Evolutionary conservation across 2,113 vertebrate genomes (phyloP).

Genomic region (Ceyx margarethae): DNA sequence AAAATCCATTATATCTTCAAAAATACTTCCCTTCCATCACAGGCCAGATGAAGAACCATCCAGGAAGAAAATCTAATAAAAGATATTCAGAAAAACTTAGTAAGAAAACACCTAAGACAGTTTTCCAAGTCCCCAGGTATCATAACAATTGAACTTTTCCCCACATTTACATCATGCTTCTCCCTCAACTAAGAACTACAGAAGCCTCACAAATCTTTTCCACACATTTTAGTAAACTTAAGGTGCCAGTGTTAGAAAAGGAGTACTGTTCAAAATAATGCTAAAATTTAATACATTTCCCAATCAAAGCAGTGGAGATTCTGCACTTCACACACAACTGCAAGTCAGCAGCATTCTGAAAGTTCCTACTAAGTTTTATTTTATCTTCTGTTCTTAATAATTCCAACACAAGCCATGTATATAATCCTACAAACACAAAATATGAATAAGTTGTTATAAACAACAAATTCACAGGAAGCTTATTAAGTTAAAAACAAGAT

Average conservation of each 20-base stretch:
- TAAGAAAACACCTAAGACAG: not conserved
- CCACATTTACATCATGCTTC: not conserved
- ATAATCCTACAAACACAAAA: not conserved
- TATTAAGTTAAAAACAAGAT: not conserved
- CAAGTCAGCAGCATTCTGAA: not conserved
- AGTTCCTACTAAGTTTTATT: not conserved
- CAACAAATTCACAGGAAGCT: not conserved
- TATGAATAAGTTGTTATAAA: not conserved
- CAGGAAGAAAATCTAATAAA: constrained; percentile 70
- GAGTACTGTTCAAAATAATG: not conserved
- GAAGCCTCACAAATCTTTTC: not conserved
- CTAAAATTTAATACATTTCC: not conserved
- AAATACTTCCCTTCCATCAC: constrained; percentile 55
- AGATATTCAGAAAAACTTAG: constrained; percentile 17
- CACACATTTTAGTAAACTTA: not conserved
- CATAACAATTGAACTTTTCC: not conserved
- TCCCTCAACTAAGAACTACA: not conserved
- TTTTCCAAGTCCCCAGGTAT: not conserved
- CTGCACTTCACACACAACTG: not conserved
- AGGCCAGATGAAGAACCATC: constrained; percentile 57
- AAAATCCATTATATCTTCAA: constrained; percentile 78
- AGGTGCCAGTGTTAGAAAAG: not conserved
- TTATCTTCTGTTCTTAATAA: not conserved
- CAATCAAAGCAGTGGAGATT: not conserved
- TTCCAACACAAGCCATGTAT: not conserved